These are phyloP conservation scores for Notechis scutatus DNA, from an alignment of 2,113 vertebrate species.

Conservation along the genomic window DNA sequence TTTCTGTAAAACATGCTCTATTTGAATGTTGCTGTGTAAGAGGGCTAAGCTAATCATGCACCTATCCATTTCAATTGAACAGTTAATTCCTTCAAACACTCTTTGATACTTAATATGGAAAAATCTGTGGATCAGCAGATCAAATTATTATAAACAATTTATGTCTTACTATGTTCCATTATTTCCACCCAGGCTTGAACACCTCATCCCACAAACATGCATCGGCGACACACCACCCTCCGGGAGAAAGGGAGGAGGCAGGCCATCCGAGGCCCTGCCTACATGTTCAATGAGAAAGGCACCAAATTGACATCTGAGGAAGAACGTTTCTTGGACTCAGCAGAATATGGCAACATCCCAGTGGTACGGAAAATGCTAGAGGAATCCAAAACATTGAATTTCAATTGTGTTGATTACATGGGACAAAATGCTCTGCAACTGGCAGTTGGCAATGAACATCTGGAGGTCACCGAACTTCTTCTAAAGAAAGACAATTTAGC, in stretches of 20 bases:
- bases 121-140: not conserved
- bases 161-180: not conserved
- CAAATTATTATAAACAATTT: not conserved
- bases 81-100: not conserved
- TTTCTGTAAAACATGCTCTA: not conserved
- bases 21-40: not conserved
- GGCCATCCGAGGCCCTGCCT: slow-evolving; percentile 91
- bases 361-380: slow-evolving; percentile 97
- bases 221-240: slow-evolving; percentile 89
- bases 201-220: slow-evolving; percentile 78
- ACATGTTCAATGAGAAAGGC: slow-evolving; percentile 97
- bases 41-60: not conserved
- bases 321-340: slow-evolving; percentile 91
- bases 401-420: slow-evolving; percentile 97
- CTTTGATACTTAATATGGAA: not conserved
- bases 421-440: slow-evolving; percentile 93
- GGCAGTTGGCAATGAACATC: slow-evolving; percentile 92
- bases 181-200: slow-evolving; percentile 62
- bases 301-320: slow-evolving; percentile 88
- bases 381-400: slow-evolving; percentile 94
- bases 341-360: slow-evolving; percentile 95
- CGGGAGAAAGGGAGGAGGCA: slow-evolving; percentile 95
- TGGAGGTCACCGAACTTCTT: slow-evolving; percentile 93
- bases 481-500: slow-evolving; percentile 92
- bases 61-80: not conserved